Evolutionary conservation across 2,888 invertebrate genomes (phyloP).

Genomic region (Dasysyrphus albostriatus): DNA sequence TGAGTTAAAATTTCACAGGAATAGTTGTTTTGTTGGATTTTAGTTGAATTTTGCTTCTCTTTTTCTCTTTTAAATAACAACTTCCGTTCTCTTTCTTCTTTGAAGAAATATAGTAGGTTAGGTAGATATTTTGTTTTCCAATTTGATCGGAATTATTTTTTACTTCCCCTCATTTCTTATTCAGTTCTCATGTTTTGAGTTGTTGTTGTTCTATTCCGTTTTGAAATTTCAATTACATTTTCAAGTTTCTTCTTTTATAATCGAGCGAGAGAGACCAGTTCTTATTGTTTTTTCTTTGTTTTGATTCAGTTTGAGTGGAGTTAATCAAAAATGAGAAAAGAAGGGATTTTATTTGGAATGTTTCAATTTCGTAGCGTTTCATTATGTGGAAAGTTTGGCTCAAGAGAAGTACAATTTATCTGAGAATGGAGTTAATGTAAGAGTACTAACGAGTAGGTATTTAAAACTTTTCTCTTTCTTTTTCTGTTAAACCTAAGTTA

Average conservation of each 20-base stretch:
- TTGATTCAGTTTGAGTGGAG: neutral
- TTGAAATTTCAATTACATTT: slow-evolving; percentile 24
- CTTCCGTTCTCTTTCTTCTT: slow-evolving; percentile 33
- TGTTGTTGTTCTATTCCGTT: neutral
- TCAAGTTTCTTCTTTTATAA: slow-evolving; percentile 20
- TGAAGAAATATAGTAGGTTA: neutral
- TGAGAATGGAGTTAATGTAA: neutral
- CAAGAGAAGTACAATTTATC: slow-evolving; percentile 24
- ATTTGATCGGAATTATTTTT: neutral
- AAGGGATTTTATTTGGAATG: neutral
- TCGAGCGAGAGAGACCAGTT: neutral
- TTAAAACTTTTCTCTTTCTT: neutral
- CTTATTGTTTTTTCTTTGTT: neutral
- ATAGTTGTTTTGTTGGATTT: slow-evolving; percentile 11
- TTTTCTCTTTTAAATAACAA: slow-evolving; percentile 17
- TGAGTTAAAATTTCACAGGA: slow-evolving; percentile 40
- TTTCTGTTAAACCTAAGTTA: too few relatives aligned
- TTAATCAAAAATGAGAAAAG: neutral
- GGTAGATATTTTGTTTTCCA: slow-evolving; percentile 7
- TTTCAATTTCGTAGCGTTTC: slow-evolving; percentile 43
- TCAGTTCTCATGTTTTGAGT: neutral
- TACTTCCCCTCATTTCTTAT: slow-evolving; percentile 4
- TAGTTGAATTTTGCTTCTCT: neutral
- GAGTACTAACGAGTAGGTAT: neutral
- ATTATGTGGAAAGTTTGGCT: neutral